These are phyloP conservation scores for Drosophila rubida DNA, from an alignment of 2,888 invertebrate genomes.

Conservation along the genomic window DNA sequence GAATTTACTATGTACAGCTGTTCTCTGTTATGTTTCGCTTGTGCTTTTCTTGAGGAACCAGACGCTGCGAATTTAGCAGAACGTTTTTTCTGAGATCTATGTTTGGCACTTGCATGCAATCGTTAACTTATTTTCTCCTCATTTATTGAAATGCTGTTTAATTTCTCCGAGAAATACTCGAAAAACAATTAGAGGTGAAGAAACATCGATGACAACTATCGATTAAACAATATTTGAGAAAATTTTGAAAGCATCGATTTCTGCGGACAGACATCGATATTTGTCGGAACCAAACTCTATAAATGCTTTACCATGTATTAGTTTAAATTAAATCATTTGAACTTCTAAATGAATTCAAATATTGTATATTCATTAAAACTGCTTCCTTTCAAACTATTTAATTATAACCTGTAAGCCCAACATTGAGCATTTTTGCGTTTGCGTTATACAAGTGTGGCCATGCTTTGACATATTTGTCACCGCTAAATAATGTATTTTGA, in stretches of 20 bases:
- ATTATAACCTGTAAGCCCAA: too few relatives aligned
- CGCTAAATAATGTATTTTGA: background rate
- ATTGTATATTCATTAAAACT: too few relatives aligned
- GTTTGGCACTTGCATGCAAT: conserved; percentile 12
- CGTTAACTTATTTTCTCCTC: conserved; percentile 25
- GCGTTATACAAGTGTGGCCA: background rate
- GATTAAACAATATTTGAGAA: background rate
- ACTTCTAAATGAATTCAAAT: too few relatives aligned
- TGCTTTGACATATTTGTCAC: too few relatives aligned
- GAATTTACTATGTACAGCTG: conserved; percentile 45
- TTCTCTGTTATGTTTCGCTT: conserved; percentile 20
- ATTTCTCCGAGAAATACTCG: conserved; percentile 51
- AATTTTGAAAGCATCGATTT: background rate
- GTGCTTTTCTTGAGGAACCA: background rate
- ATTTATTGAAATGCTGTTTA: conserved; percentile 55
- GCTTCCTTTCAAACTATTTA: too few relatives aligned
- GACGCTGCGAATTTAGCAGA: conserved; percentile 2
- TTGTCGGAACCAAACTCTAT: too few relatives aligned
- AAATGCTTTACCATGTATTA: too few relatives aligned
- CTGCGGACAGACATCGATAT: too few relatives aligned
- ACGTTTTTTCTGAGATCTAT: conserved; percentile 26
- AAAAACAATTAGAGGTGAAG: conserved; percentile 48
- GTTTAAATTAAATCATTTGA: too few relatives aligned
- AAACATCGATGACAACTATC: conserved; percentile 6
- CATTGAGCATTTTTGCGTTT: background rate